phyloP scores from a whole-genome alignment of 2,797 vertebrate species.

The Rhodeus uyekii region DNA sequence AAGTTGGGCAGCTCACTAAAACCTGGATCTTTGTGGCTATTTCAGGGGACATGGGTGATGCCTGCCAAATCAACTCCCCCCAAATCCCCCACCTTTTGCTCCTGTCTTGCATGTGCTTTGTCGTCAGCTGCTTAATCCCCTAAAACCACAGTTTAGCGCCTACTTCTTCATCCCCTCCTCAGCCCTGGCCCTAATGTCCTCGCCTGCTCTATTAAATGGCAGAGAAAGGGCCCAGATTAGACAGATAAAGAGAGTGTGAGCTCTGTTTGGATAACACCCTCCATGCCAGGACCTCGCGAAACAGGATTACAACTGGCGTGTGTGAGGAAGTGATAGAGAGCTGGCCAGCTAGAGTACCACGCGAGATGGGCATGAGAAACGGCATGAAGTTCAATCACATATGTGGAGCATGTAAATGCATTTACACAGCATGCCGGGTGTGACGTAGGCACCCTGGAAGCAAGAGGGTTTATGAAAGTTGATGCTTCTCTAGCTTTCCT shows the following conservation, averaged over 20 bases:
- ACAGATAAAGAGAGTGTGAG: slow-evolving; percentile 67
- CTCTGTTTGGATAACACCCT: slow-evolving; percentile 71
- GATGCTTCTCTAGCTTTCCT: background rate
- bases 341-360: background rate
- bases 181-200: slow-evolving; percentile 52
- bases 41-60: background rate
- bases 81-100: slow-evolving; percentile 58
- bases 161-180: slow-evolving; percentile 67
- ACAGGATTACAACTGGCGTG: slow-evolving; percentile 61
- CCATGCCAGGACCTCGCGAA: slow-evolving; percentile 53
- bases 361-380: slow-evolving; percentile 15
- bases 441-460: background rate
- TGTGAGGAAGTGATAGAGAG: slow-evolving; percentile 28
- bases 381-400: background rate
- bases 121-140: slow-evolving; percentile 76
- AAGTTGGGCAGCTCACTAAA: background rate
- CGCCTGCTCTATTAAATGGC: slow-evolving; percentile 66
- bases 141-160: slow-evolving; percentile 80
- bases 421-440: background rate
- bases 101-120: slow-evolving; percentile 71
- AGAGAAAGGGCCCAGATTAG: slow-evolving; percentile 70
- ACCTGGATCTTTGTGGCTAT: background rate
- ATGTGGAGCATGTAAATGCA: background rate
- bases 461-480: background rate
- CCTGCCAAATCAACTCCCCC: slow-evolving; percentile 43